Evolutionary conservation across 2,113 vertebrate species (phyloP), one percentile per base, ranked within the genome.

Genomic region (Cavia aperea): DNA sequence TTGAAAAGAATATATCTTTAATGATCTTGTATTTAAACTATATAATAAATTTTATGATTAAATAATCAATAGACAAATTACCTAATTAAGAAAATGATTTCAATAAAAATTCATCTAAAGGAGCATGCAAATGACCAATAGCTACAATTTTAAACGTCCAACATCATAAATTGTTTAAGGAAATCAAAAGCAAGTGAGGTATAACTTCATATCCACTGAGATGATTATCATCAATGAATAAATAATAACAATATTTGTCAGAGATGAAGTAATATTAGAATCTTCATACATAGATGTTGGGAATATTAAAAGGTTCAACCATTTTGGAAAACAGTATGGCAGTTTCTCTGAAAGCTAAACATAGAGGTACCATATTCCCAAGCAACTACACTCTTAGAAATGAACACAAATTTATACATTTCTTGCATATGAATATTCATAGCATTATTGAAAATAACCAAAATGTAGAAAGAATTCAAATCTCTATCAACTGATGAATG

Each of bases 41-140:
- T n/a, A 68, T 24, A 65, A 86, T 31, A 78, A 36, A 43, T 51
- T 7, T 62, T 51, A 51, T 9, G 31, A 75, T 7, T 81, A 33
- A 84, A 75, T 19, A 58, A 75, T 21, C 12, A 81, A 86, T 65
- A 73, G 31, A 49, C 7, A 85, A 72, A 93, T 72, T 73, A 63
- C 24, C 9, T 23, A 81, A 70, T 81, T 88, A 81, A 54, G 73
- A 96, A 90, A 49, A 43, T 86, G 36, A 79, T 51, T 85, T 88
- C 72, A 63, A 85, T 68, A 26, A 36, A 89, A 91, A 83, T 66
- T 68, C 75, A 16, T 86, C 72, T 7, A 54, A 19, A 72, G 46
- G 39, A 82, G 12, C 39, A 73, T n/a, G 21, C 63, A 95, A 77
- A 29, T 51, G 49, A 33, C 9, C 54, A 82, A 33, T 60, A 70